Evolutionary conservation across 1,140 invertebrate species (phyloP), one percentile per base, ranked within the genome.

Genomic region (Drosophila ironensis): DNA sequence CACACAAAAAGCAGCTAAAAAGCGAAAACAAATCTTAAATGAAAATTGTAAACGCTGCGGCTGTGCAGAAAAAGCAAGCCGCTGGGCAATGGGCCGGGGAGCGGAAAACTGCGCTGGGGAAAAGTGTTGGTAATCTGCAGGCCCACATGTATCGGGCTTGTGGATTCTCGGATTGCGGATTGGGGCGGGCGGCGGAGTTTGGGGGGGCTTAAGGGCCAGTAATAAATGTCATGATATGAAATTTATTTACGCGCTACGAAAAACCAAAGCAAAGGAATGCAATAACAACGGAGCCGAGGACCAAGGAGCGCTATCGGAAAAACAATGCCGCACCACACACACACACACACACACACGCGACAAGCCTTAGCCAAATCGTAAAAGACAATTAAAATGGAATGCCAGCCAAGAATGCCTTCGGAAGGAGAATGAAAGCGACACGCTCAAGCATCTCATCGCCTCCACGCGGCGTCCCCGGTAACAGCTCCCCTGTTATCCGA

Each of bases 171-270:
- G 57, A 61, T 22, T 45, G 42, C 57, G 53, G 54, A 63, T 60
- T 60, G 59, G 28, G 60, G 30, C 3, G 11, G 11, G 30, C n/a
- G n/a, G 24, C n/a, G n/a, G n/a, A n/a, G n/a, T n/a, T n/a, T n/a
- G 56, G 5, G 14, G 68, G 51, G 48, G 69, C 77, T 82, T 84
- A 84, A 77, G 77, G 77, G 77, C 73, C 78, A 82, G 78, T 82
- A 82, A 82, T 82, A 82, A 82, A 82, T 84, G 78, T 82, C 78
- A 82, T 82, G 78, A 82, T 78, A 82, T 78, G 73, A 82, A 82
- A 82, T 82, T 84, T 82, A 82, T 82, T 82, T 82, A 84, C 78
- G 78, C 78, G 78, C 78, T 72, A 48, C 72, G 78, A 81, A 77
- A 81, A 71, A 82, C 68, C 78, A 84, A 73, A 82, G 69, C 78